A percentile compares a stretch with the other conserved stretches of the same genome.
Evolutionary conservation across 1,140 invertebrate species (phyloP).

Genomic region (Monomorium pharaonis): DNA sequence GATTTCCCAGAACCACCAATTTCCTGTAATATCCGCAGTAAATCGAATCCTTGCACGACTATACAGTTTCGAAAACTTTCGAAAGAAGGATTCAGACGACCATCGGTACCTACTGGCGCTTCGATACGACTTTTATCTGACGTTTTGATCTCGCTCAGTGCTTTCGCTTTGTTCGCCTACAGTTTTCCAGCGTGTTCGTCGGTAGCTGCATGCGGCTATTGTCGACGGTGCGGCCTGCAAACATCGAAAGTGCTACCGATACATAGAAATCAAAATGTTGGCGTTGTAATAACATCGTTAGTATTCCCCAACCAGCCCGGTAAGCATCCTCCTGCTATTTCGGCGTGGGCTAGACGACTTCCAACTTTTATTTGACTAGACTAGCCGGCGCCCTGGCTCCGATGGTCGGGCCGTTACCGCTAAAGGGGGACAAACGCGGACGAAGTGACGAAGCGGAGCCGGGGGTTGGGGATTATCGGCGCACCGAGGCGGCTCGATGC

Average conservation of each 20-base stretch:
- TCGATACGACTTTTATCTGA: not conserved
- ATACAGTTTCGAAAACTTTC: not conserved
- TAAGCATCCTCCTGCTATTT: conserved; percentile 2
- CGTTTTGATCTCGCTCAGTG: not conserved
- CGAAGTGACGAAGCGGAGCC: conserved; percentile 24
- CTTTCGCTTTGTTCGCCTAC: not conserved
- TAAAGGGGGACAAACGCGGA: conserved; percentile 44
- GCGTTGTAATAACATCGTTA: not conserved
- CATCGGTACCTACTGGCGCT: not conserved
- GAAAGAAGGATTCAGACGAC: not conserved
- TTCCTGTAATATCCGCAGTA: not conserved
- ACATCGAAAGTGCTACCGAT: not conserved
- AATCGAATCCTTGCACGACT: not conserved
- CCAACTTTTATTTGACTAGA: conserved; percentile 77
- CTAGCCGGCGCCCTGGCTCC: conserved; percentile 69
- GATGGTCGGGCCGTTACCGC: conserved; percentile 61
- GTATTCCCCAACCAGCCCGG: not conserved
- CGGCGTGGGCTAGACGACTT: conserved; percentile 48
- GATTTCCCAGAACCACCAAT: not conserved
- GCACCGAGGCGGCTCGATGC: conserved; percentile 24
- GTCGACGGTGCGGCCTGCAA: not conserved
- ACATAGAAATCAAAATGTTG: not conserved
- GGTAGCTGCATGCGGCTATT: not conserved
- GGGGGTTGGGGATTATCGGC: conserved; percentile 4
- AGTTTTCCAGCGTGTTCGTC: not conserved